Base-by-base conservation (phyloP, 2,797 vertebrate species). In the Cyclopterus lumpus region DNA sequence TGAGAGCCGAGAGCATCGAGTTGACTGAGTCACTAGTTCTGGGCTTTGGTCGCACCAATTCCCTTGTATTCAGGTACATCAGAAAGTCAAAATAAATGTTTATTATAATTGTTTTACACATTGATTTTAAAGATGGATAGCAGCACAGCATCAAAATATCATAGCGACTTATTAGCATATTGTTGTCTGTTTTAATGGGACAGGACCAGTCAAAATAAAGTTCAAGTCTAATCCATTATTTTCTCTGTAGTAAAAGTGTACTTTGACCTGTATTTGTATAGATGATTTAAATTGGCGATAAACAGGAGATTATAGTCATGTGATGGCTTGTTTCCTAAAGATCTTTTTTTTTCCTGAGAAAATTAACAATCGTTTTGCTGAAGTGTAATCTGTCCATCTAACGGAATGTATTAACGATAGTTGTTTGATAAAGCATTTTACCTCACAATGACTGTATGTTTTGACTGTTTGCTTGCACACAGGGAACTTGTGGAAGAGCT, bases 1-100 rank as follows among this genome's bases (percentile, higher is more conserved):
- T 99, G 98, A 97, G 98, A 89, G 94, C 97, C 59, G 98, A 99
- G 91, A 98, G 96, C 94, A 97, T 98, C 62, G 98, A 99, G 94
- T 93, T 99, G 92, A 99, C 97, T 46, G 98, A 99, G 87, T 97
- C 97, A 75, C 95, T 99, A 85, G 98, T 99, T 71, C 91, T 99
- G 80, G 98, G 98, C 89, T 99, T 99, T 88, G 98, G 97, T 87
- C 97, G 97, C 88, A 97, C 97, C 83, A 99, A 99, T 92, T 95
- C 96, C 32, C 96, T 99, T 63, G 95, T 99, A 62, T 95, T 95
- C 92, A 95, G 95, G 94, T 95, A 91, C 24, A 78, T 67, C 14
- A 76, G 15, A 71, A 28, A 59, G 2, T 7, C 38, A 32, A 32
- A 32, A 1, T 8, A n/a, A 3, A 24, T 20, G 58, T 3, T 11